Base-by-base conservation (phyloP, 2,797 vertebrate species). In the Trichosurus vulpecula region DNA sequence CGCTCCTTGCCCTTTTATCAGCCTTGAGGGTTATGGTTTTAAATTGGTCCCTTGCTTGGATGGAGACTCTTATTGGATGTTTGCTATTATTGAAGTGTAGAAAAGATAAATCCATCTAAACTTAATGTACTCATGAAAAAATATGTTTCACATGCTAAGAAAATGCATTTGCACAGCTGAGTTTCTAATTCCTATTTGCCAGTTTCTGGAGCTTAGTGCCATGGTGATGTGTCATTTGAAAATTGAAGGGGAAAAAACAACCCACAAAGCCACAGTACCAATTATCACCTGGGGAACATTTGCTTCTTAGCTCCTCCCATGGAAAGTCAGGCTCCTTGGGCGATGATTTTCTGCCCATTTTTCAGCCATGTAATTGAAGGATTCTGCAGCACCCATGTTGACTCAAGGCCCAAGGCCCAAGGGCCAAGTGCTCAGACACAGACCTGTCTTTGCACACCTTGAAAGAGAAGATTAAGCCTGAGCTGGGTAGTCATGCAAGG, bases 291-390 rank as follows among this genome's bases (percentile, higher is more conserved):
- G 74, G 94, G 25, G 52, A 53, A 94, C 81, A 92, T 96, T 96
- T 96, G 90, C n/a, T 87, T 74, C 96, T 92, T 96, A 89, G 54
- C 51, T 51, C n/a, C 54, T 96, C 1, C 0, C 47, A 56, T 96
- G 90, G 92, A 97, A 98, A 98, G 97, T 92, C 94, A 97, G 57
- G 66, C 41, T 87, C 74, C 22, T 91, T 96, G 30, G 56, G 31
- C 29, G 66, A 53, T 74, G 25, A 93, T 11, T 87, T 89, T 1
- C 57, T 90, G 90, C 3, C 57, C 94, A 91, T 91, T 94, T 56
- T 90, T 74, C 61, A 92, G 94, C 87, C 6, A 58, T 35, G 54
- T 95, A 92, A 96, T 90, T 93, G 93, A 95, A 96, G 93, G 54
- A 27, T 87, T 93, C 61, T 93, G 66, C 3, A 47, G 31, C 74